Percentiles rank a stretch among this genome's conserved stretches.
Evolutionary conservation across 2,888 invertebrate genomes (phyloP).

Genomic region (Caenorhabditis plicata): DNA sequence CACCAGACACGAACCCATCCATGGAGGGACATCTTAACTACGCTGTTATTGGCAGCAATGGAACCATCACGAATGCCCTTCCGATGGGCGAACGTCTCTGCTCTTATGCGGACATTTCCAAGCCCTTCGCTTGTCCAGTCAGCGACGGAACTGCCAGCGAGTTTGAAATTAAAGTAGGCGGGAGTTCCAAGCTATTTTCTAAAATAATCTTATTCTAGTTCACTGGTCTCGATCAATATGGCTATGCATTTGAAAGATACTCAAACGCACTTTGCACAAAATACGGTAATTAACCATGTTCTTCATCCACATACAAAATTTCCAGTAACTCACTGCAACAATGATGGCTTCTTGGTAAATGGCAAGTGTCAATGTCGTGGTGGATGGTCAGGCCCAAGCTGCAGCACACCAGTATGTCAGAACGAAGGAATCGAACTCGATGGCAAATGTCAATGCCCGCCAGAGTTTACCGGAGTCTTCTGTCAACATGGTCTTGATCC

Average conservation of each 20-base stretch:
- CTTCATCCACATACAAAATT: too few species aligned
- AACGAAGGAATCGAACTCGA: conserved; percentile 43
- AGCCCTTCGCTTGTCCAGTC: conserved; percentile 47
- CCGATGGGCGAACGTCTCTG: conserved; percentile 31
- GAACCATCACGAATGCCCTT: conserved; percentile 31
- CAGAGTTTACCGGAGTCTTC: conserved; percentile 46
- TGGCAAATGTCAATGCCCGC: conserved; percentile 31
- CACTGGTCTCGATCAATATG: conserved; percentile 57
- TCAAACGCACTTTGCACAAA: conserved; percentile 42
- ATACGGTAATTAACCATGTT: too few species aligned
- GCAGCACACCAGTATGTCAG: conserved; percentile 46
- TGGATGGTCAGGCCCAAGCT: conserved; percentile 41
- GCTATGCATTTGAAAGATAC: conserved; percentile 55
- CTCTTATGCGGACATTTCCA: conserved; percentile 37
- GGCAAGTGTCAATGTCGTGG: conserved; percentile 52
- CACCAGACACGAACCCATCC: conserved; percentile 31
- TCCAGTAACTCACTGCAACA: conserved; percentile 35
- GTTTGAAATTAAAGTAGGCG: conserved; percentile 30
- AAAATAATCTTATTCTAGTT: conserved; percentile 28
- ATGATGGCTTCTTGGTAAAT: conserved; percentile 48
- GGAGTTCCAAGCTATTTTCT: background rate
- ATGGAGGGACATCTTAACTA: conserved; percentile 53
- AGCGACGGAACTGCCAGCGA: conserved; percentile 21
- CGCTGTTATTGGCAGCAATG: conserved; percentile 38
- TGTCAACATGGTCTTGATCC: conserved; percentile 41